Base-by-base conservation (phyloP, 2,888 invertebrate species). In the Julus scandinavius region DNA sequence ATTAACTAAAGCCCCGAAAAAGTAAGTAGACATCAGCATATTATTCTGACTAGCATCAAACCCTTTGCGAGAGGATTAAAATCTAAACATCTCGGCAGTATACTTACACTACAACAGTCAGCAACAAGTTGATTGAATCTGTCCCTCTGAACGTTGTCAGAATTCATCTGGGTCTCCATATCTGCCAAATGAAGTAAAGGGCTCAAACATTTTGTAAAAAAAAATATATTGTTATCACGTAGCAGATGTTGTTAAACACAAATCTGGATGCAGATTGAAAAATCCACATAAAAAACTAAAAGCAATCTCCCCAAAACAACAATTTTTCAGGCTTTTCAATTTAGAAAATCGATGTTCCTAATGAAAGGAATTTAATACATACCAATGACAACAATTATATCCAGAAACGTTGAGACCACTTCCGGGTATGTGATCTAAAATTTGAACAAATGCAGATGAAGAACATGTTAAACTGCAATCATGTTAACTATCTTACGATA, bases 361-460 rank as follows among this genome's bases (percentile, higher is more conserved):
- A 54, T n/a, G 41, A 89, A 72, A 90, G 11, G 20, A 72, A 20
- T 29, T 29, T 11, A 72, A 58, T 87, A 90, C 91, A 90, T 91
- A 92, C 91, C 97, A 89, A 97, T 94, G 89, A 97, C 94, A 91
- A 96, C 96, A 89, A 97, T 94, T 89, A 97, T 95, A 93, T 98
- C 98, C 91, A 97, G 94, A 89, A 97, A 94, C 88, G 97, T 94
- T 50, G 97, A 96, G 89, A 97, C 95, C 91, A 97, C 94, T 91
- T 96, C 96, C 90, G 94, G 94, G 93, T 97, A 96, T 89, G 96
- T 92, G 89, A 93, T 93, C 97, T 97, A 92, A 86, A 94, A 93
- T 41, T 45, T 17, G 9, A 45, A 49, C 11, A 13, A 83, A 83
- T 80, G 7, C 11, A 80, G 0, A 11, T 80, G 0, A 80, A 7